A percentile compares a stretch with the other conserved stretches of the same genome.
These are phyloP conservation scores for Parauchenoglanis ngamensis DNA, from an alignment of 2,797 vertebrate species.

Conservation along the genomic window DNA sequence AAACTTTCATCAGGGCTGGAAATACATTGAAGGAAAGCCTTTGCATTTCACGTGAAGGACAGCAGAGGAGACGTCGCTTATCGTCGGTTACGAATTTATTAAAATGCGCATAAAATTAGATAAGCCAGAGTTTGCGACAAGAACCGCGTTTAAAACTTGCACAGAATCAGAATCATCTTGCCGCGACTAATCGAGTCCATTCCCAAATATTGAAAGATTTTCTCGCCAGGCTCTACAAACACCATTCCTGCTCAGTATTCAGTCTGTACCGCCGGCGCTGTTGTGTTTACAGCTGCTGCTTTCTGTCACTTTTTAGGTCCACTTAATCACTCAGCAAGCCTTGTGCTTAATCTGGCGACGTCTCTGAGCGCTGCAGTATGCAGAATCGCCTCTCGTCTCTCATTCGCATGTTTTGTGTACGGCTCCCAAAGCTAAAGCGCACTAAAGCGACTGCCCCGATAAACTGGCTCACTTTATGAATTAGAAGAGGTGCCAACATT, in stretches of 20 bases:
- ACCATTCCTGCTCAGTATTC: constrained; percentile 5
- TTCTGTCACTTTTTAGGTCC: constrained; percentile 35
- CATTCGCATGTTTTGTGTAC: neutral
- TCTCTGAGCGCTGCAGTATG: constrained; percentile 2
- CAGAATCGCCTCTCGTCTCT: neutral
- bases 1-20: neutral
- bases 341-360: neutral
- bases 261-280: neutral
- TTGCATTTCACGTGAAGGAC: neutral
- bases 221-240: neutral
- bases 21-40: neutral
- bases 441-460: neutral
- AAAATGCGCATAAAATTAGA: neutral
- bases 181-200: neutral
- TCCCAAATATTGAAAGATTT: neutral
- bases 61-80: neutral
- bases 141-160: neutral
- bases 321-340: constrained; percentile 36
- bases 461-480: neutral
- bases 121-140: neutral
- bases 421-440: neutral
- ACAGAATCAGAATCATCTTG: neutral
- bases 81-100: neutral
- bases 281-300: neutral
- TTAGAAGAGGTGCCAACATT: neutral